Base-by-base conservation (phyloP, 2,113 vertebrate genomes). In the Amblyornis subalaris region DNA sequence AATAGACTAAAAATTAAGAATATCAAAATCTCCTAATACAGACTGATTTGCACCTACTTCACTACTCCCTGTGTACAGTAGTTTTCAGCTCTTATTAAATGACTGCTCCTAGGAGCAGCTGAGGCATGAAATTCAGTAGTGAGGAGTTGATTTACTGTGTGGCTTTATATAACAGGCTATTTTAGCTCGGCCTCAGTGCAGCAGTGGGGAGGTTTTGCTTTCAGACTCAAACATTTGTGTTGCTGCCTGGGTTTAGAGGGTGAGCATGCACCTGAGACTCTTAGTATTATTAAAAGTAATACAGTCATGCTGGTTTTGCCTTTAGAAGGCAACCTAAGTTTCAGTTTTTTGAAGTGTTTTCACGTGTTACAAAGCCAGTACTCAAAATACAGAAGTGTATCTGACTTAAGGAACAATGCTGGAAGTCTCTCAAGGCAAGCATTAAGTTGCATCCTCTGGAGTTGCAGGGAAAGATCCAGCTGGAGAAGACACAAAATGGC, bases 121-220 rank as follows among this genome's bases (percentile, higher is more conserved):
- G 88, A 54, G 87, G 58, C 79, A 76, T 93, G 94, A 88, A 93
- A 94, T 93, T 88, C 78, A 79, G 96, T 88, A 76, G 92, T 2
- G 19, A 82, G 75, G 85, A 64, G 75, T 88, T 95, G 94, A 77
- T 93, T 91, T 96, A 94, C 94, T 77, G 42, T 79, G 75, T 69
- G 61, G 88, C 71, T 96, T 96, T 94, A 93, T 94, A 31, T 96
- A 95, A 95, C 95, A 85, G 64, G 42, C 88, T 95, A 92, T 96
- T 96, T 96, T 96, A 93, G 79, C 88, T 83, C 6, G 7, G 88
- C 44, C 78, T 88, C 54, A 14, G 40, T 70, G 66, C 78, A 76
- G 51, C 55, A 76, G 5, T 18, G n/a, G 47, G 60, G 54, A 35
- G 74, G 78, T 62, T 91, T 70, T 91, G 58, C 92, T 91, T 93